Evolutionary conservation across 2,888 invertebrate species (phyloP), one percentile per base, ranked within the genome.

Genomic region (Eilema sororculum): DNA sequence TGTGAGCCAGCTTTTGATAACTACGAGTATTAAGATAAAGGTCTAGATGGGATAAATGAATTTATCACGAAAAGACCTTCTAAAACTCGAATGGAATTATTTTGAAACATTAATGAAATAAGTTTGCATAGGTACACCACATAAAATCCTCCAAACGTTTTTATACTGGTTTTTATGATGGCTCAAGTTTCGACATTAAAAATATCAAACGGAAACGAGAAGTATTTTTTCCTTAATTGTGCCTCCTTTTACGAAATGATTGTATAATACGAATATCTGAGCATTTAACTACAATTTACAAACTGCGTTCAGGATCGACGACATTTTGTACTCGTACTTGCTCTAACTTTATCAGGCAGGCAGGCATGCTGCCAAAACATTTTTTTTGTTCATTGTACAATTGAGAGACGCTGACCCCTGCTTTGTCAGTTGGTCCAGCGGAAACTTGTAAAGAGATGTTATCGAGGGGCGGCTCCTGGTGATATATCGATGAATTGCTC

Each of bases 401-500:
- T 65, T 61, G 37, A 33, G 56, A 68, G 74, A 78, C 68, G 77
- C 71, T 77, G 74, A 75, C 76, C 73, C 76, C 74, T 75, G 73
- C 78, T 77, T 71, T 83, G 86, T 86, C 85, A 59, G 60, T 33
- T 10, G 84, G 89, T 86, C 89, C 88, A 88, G 87, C 89, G 86
- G 89, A 89, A 90, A 90, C 85, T 81, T 82, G 87, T 20, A 57
- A 87, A 89, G 87, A 85, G 86, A 85, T 86, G 88, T 88, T 90
- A 90, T 91, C 87, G 89, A 89, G 90, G 91, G 91, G 89, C 82
- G 85, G 82, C 83, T 86, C 83, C 78, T 80, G 83, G 90, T 93
- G 93, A 94, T 94, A 93, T 92, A 93, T 94, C 80, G 90, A 81
- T 86, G 86, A 85, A 88, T 89, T 90, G 87, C 84, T 84, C 79